These are phyloP conservation scores for Odocoileus virginianus DNA, from an alignment of 2,113 vertebrate species.

Conservation along the genomic window DNA sequence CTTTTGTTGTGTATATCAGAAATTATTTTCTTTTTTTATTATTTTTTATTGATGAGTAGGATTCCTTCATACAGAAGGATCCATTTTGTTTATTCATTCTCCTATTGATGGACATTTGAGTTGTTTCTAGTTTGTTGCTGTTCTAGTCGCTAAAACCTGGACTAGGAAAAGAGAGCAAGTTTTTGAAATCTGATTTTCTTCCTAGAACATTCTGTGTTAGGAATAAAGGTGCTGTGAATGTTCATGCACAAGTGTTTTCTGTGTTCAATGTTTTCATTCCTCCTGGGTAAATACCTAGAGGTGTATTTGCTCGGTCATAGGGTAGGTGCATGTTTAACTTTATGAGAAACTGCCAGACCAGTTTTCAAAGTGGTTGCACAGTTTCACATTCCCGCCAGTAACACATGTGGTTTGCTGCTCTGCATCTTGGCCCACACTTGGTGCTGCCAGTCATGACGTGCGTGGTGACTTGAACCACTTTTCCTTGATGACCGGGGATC, in stretches of 20 bases:
- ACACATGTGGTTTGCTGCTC: background rate
- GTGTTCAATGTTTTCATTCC: slow-evolving; percentile 27
- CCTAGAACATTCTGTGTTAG: background rate
- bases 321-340: background rate
- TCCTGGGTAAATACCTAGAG: slow-evolving; percentile 24
- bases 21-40: background rate
- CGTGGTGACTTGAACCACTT: background rate
- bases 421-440: background rate
- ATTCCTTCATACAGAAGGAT: background rate
- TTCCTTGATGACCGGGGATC: background rate
- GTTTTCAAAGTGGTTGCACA: background rate
- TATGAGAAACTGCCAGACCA: background rate
- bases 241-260: background rate
- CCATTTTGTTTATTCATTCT: background rate
- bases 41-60: background rate
- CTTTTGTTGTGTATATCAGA: background rate
- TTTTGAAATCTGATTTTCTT: slow-evolving; percentile 22
- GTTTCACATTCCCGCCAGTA: background rate
- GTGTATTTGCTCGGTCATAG: background rate
- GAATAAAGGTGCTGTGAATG: background rate
- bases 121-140: background rate
- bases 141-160: background rate
- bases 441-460: background rate
- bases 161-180: background rate
- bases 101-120: background rate